A percentile compares a stretch with the other conserved stretches of the same genome.
phyloP scores from a whole-genome alignment of 1,140 invertebrate genomes.

The Anoplolepis gracilipes region DNA sequence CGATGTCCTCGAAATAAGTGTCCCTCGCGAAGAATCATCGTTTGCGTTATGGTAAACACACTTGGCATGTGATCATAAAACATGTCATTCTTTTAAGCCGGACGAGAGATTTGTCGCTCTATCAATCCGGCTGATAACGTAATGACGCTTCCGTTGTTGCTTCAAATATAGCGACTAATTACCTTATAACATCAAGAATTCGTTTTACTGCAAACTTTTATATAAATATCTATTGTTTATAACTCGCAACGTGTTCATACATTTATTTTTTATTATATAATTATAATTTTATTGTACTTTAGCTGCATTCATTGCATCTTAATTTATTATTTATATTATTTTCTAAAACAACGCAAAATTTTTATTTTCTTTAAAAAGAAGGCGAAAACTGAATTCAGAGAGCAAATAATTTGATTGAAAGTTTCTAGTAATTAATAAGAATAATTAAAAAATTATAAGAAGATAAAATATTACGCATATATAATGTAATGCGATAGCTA shows the following conservation, averaged over 20 bases:
- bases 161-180: background rate
- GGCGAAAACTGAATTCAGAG: no score
- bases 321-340: background rate
- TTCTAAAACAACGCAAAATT: no score
- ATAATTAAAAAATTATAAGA: background rate
- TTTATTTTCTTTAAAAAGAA: no score
- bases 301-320: no score
- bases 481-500: background rate
- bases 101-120: slow-evolving; percentile 41
- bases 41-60: slow-evolving; percentile 48
- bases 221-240: background rate
- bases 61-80: slow-evolving; percentile 7
- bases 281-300: background rate
- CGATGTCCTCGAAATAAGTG: slow-evolving; percentile 59
- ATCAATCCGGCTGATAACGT: slow-evolving; percentile 12
- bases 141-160: slow-evolving; percentile 20
- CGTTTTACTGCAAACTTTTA: background rate
- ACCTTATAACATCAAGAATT: background rate
- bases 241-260: background rate
- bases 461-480: background rate
- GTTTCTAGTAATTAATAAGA: background rate
- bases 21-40: slow-evolving; percentile 33
- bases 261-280: background rate
- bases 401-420: background rate
- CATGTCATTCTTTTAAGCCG: slow-evolving; percentile 26